Evolutionary conservation across 2,888 invertebrate genomes (phyloP).

Genomic region (Mamestra brassicae): DNA sequence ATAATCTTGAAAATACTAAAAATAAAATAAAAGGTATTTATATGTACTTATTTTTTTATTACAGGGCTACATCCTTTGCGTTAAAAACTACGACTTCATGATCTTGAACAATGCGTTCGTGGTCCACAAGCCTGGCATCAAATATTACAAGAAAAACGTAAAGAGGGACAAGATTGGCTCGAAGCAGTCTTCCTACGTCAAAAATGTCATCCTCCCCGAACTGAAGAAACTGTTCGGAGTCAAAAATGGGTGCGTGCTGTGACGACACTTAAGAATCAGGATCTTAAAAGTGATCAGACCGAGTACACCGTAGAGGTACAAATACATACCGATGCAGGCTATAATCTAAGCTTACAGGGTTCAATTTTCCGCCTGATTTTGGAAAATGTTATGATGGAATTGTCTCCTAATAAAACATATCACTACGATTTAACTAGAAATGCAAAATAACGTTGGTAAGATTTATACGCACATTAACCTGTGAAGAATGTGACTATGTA

Average conservation of each 20-base stretch:
- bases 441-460: constrained; percentile 49
- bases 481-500: constrained; percentile 42
- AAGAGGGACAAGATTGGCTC: constrained; percentile 94
- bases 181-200: constrained; percentile 95
- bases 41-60: constrained; percentile 61
- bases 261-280: constrained; percentile 68
- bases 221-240: constrained; percentile 96
- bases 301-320: constrained; percentile 55
- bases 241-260: constrained; percentile 95
- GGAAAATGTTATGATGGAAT: constrained; percentile 69
- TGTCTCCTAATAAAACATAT: constrained; percentile 80
- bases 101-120: constrained; percentile 98
- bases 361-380: constrained; percentile 76
- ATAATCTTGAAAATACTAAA: background rate
- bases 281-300: constrained; percentile 54
- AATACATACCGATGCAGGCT: constrained; percentile 48
- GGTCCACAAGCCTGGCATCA: constrained; percentile 97
- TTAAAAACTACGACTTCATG: constrained; percentile 97
- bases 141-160: constrained; percentile 94
- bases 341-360: constrained; percentile 72
- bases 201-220: constrained; percentile 95
- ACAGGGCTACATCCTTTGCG: constrained; percentile 97
- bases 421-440: constrained; percentile 71
- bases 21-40: background rate
- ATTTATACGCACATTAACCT: constrained; percentile 56